Evolutionary conservation across 1,140 invertebrate genomes (phyloP).

Genomic region (Diuraphis noxia): DNA sequence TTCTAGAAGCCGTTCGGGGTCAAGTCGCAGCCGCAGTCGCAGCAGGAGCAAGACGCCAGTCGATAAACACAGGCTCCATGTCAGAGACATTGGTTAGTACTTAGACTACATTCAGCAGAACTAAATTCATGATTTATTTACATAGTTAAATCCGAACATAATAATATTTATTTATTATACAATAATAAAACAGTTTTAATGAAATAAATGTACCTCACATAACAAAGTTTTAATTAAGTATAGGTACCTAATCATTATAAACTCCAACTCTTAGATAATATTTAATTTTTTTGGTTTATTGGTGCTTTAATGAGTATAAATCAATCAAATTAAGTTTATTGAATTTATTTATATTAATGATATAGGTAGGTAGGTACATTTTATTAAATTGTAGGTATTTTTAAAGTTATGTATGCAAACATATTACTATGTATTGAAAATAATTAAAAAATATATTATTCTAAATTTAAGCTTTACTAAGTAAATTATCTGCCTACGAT

Average conservation of each 20-base stretch:
- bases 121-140: too few species aligned
- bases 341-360: too few species aligned
- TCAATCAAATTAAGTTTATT: neutral
- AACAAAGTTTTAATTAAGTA: too few species aligned
- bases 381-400: neutral
- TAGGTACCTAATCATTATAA: neutral
- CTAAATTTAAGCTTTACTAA: neutral
- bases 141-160: too few species aligned
- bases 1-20: slow-evolving; percentile 48
- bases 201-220: too few species aligned
- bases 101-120: neutral
- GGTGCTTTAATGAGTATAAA: neutral
- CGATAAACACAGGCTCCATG: slow-evolving; percentile 53
- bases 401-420: too few species aligned
- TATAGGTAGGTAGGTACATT: too few species aligned
- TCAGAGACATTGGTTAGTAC: slow-evolving; percentile 54
- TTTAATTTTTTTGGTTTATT: neutral
- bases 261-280: neutral
- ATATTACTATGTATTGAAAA: neutral
- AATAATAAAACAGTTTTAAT: too few species aligned
- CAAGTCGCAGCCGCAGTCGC: slow-evolving; percentile 50
- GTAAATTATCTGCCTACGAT: too few species aligned
- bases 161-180: too few species aligned
- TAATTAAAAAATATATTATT: neutral
- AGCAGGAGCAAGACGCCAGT: slow-evolving; percentile 50